phyloP scores from a whole-genome alignment of 2,797 vertebrate species.

The Cottoperca gobio region DNA sequence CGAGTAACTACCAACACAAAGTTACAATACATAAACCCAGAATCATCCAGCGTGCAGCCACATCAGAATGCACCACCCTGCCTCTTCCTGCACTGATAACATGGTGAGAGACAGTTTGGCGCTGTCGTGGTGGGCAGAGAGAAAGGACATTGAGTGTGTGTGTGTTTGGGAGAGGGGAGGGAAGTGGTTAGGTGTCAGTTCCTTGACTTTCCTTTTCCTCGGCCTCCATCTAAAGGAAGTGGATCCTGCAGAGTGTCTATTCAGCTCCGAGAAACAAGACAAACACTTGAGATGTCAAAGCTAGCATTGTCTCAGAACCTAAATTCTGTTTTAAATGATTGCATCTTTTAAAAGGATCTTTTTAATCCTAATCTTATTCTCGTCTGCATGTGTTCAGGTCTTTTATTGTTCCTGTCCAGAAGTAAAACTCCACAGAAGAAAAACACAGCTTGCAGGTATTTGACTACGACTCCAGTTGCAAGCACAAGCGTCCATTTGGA shows the following conservation, averaged over 20 bases:
- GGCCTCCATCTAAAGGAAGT: slow-evolving; percentile 83
- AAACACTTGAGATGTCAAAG: slow-evolving; percentile 64
- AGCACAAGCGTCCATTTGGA: slow-evolving; percentile 29
- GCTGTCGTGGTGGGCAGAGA: slow-evolving; percentile 41
- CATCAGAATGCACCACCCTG: slow-evolving; percentile 74
- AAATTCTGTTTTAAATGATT: slow-evolving; percentile 15
- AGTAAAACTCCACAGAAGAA: background rate
- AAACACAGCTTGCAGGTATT: slow-evolving; percentile 17
- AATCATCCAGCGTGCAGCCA: slow-evolving; percentile 59
- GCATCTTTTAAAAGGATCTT: background rate
- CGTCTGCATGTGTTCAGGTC: background rate
- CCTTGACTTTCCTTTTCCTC: slow-evolving; percentile 75
- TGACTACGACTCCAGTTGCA: slow-evolving; percentile 66
- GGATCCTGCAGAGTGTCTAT: slow-evolving; percentile 75
- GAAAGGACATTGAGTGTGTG: slow-evolving; percentile 31
- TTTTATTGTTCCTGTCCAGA: slow-evolving; percentile 15
- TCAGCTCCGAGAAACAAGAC: slow-evolving; percentile 76
- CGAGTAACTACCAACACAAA: slow-evolving; percentile 1
- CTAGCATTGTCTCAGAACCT: slow-evolving; percentile 45
- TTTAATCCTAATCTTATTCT: background rate
- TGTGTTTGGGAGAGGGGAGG: slow-evolving; percentile 26
- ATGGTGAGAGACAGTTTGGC: slow-evolving; percentile 71
- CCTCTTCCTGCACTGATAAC: slow-evolving; percentile 87
- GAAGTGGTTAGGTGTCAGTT: slow-evolving; percentile 68
- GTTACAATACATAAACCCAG: slow-evolving; percentile 49